Base-by-base conservation (phyloP, 2,797 vertebrate species). In the Hipposideros larvatus region DNA sequence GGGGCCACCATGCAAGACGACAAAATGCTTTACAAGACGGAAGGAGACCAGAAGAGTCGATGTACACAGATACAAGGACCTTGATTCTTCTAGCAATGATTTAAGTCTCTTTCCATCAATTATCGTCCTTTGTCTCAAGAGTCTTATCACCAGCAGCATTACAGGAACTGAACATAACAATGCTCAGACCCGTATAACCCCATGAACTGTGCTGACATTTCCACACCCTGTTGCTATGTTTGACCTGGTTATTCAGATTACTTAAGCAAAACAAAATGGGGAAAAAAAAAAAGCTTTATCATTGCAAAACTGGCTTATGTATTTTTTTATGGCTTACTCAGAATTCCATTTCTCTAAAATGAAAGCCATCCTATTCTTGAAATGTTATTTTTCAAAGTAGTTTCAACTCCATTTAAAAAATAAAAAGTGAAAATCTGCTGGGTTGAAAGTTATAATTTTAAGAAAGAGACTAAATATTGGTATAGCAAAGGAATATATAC, bases 121-220 rank as follows among this genome's bases (percentile, higher is more conserved):
- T 99, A 99, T 99, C 96, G 87, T 99, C 99, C 98, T 99, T 99
- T 99, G 99, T 99, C 99, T 99, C 98, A 97, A 97, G 96, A 98
- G 98, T 98, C 99, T 99, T 99, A 99, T 99, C 99, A 99, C 97
- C 96, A 98, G 98, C 98, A 98, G 98, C 99, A 99, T 98, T 99
- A 99, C 99, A 99, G 99, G 99, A 99, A 99, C 99, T 98, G 98
- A 98, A 98, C 98, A 98, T 98, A 99, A 99, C 99, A 99, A 99
- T 99, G 99, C 98, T 98, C 98, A 98, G 98, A 98, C 98, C 98
- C 96, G 37, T 98, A 96, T 99, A 99, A 99, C 99, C 99, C 98
- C 98, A 96, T 98, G 99, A 98, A 98, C 99, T 99, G 98, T 98
- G 98, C 99, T 99, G 99, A 98, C 98, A 98, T 99, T 99, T 99